phyloP scores from a whole-genome alignment of 2,888 invertebrate genomes.

The Nomada lathburiana region DNA sequence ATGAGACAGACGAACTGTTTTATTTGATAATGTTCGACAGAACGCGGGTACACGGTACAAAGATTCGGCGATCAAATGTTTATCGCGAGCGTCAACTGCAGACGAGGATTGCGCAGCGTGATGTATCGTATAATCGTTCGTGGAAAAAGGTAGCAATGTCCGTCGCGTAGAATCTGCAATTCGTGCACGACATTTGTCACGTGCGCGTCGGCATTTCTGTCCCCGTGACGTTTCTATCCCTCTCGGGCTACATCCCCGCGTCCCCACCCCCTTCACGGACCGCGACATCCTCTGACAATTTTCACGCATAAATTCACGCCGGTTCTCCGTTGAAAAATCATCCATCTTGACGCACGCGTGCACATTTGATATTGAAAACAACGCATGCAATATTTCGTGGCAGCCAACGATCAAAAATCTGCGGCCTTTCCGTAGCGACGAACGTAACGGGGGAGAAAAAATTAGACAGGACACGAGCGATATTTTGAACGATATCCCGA shows the following conservation, averaged over 20 bases:
- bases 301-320: constrained; percentile 8
- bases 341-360: constrained; percentile 47
- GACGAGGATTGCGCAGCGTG: background rate
- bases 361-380: constrained; percentile 41
- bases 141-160: background rate
- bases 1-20: too few relatives aligned
- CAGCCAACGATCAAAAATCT: constrained; percentile 5
- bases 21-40: background rate
- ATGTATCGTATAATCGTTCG: background rate
- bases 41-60: too few relatives aligned
- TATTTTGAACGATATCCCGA: background rate
- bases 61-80: too few relatives aligned
- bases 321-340: constrained; percentile 5
- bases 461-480: background rate
- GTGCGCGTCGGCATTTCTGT: background rate
- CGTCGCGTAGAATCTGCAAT: background rate
- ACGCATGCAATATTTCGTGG: constrained; percentile 42
- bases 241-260: background rate
- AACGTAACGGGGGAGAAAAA: background rate
- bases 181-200: constrained; percentile 6
- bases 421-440: constrained; percentile 7
- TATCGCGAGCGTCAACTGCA: too few relatives aligned
- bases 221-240: background rate
- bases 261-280: background rate
- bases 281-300: background rate